These are phyloP conservation scores for Sarcophaga subvicina DNA, from an alignment of 2,888 invertebrate genomes.

Conservation along the genomic window DNA sequence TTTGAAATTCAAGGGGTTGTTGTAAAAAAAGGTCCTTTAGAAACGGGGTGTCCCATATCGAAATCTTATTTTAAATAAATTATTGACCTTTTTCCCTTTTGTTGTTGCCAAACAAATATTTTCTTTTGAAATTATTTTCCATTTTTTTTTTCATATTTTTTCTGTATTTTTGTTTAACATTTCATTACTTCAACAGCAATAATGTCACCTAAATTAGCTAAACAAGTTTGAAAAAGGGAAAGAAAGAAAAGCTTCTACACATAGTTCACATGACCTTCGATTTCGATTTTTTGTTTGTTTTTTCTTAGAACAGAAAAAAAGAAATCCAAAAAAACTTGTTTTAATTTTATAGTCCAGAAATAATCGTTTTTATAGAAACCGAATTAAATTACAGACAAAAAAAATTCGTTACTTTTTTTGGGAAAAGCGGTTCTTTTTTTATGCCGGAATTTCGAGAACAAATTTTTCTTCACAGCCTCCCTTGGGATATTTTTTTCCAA, in stretches of 20 bases:
- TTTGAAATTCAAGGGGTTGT: slow-evolving; percentile 37
- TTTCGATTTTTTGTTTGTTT: not conserved
- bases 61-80: slow-evolving; percentile 64
- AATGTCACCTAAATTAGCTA: slow-evolving; percentile 2
- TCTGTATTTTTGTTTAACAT: not conserved
- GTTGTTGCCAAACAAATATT: slow-evolving; percentile 27
- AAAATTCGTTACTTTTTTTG: slow-evolving; percentile 2
- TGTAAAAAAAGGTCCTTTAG: slow-evolving; percentile 17
- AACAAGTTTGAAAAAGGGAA: not conserved
- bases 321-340: slow-evolving; percentile 8
- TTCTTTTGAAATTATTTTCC: slow-evolving; percentile 47
- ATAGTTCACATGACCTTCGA: slow-evolving; percentile 68
- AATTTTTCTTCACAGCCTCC: slow-evolving; percentile 30
- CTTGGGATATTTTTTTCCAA: slow-evolving; percentile 20
- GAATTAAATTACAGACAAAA: not conserved
- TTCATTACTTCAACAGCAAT: slow-evolving; percentile 27
- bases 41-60: slow-evolving; percentile 66
- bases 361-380: not conserved
- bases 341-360: not conserved
- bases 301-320: not conserved
- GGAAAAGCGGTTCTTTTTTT: not conserved
- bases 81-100: slow-evolving; percentile 62
- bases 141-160: not conserved
- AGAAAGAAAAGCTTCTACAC: not conserved
- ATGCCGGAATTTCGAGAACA: slow-evolving; percentile 41